Evolutionary conservation across 2,797 vertebrate genomes (phyloP), one percentile per base, ranked within the genome.

Genomic region (Morelia viridis): DNA sequence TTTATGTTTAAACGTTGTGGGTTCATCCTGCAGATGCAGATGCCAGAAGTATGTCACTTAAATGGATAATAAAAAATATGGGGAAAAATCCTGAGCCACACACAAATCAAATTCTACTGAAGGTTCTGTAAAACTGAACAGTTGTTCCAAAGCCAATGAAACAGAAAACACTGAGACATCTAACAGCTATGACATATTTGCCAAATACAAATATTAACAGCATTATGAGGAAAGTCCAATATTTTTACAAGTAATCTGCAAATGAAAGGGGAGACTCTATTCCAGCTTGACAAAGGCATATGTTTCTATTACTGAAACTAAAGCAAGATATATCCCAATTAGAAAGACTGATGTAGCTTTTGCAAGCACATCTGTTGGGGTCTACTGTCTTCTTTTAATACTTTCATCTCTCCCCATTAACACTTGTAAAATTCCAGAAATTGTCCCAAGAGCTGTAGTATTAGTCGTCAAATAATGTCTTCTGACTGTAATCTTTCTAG

Each of bases 1-100:
- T 50, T 90, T 58, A 12, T 91, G 24, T 68, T 91, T 58, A 91
- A 80, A 91, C 71, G 26, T n/a, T 87, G 15, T 31, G 56, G 62
- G 13, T 87, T 60, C 50, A 87, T 41, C 9, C 62, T 60, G 22
- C 31, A 60, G 15, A 28, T 9, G 35, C 12, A 41, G 24, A 76
- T 46, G 31, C 19, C 53, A 89, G 10, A 76, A 71, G 2, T 58
- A 58, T 68, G 60, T n/a, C 5, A 28, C 53, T n/a, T 87, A 50
- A 60, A 76, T 12, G 5, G 5, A 89, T 57, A 22, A 8, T 35
- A 65, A 50, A 13, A 64, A 61, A 46, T 60, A 26, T 28, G 35
- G 5, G 2, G 6, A 12, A 13, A 31, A 24, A 62, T 19, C 2
- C 9, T 24, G 24, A 68, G 65, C 61, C 24, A 9, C 53, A 91